These are phyloP conservation scores for Pardosa pseudoannulata DNA, from an alignment of 2,888 invertebrate species.

Conservation along the genomic window DNA sequence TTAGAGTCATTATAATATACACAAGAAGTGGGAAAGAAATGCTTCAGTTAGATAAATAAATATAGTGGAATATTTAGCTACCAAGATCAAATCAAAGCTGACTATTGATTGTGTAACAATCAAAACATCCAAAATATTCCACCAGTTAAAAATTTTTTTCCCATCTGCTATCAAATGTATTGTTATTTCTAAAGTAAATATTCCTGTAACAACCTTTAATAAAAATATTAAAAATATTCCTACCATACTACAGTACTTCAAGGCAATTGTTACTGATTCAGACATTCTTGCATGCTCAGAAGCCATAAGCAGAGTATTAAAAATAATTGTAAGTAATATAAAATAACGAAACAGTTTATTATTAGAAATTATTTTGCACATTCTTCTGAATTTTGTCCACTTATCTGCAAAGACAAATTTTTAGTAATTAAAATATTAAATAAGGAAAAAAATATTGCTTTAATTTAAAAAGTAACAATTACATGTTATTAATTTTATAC, in stretches of 20 bases:
- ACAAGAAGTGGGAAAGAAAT: no score
- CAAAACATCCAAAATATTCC: constrained; percentile 36
- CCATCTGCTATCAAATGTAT: constrained; percentile 31
- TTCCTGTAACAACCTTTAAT: constrained; percentile 33
- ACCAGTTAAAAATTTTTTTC: constrained; percentile 20
- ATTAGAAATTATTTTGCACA: constrained; percentile 14
- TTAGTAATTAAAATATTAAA: no score
- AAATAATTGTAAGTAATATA: constrained; percentile 22
- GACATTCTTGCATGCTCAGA: constrained; percentile 45
- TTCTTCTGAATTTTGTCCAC: constrained; percentile 16
- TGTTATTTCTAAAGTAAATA: constrained; percentile 33
- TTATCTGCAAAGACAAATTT: neutral
- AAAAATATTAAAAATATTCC: no score
- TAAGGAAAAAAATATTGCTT: no score
- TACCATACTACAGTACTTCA: constrained; percentile 34
- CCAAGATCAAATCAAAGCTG: neutral
- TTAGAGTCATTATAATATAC: no score
- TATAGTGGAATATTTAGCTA: constrained; percentile 7
- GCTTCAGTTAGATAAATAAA: no score
- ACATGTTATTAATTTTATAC: no score
- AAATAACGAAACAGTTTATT: constrained; percentile 26
- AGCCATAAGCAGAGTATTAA: constrained; percentile 38
- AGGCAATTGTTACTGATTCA: neutral
- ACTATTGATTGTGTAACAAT: constrained; percentile 11
- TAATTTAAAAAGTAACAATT: no score